A percentile compares a stretch with the other conserved stretches of the same genome.
Conservation (phyloP, 2,113 vertebrate genomes). For the Amphiprion percula region DNA sequence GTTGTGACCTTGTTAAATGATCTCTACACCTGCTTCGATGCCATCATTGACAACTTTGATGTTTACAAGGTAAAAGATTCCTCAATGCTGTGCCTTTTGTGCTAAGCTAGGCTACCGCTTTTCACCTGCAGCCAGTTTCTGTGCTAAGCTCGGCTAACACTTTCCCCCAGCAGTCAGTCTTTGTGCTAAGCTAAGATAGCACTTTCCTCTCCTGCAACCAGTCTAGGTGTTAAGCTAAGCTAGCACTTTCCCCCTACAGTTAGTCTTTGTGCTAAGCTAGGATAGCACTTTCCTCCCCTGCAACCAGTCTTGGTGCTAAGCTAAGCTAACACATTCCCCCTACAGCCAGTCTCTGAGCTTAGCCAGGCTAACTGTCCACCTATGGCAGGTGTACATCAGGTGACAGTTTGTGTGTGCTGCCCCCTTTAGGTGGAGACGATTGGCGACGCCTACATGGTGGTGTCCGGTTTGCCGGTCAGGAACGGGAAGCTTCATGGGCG, state of each 20-base stretch:
- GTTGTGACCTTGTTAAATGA: constrained; percentile 94
- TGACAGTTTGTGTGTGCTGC: neutral
- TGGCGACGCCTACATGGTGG: constrained; percentile 97
- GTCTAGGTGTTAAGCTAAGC: neutral
- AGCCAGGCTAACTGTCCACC: neutral
- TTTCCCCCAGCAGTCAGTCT: no score
- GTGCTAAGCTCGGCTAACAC: no score
- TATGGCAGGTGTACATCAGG: neutral
- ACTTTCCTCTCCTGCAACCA: no score
- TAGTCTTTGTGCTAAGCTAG: no score
- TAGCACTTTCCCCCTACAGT: no score
- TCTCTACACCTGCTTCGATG: constrained; percentile 95
- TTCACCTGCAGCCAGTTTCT: no score
- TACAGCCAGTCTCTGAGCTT: neutral
- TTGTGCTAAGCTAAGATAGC: neutral
- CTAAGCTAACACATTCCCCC: neutral
- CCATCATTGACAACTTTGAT: constrained; percentile 97
- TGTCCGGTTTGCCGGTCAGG: constrained; percentile 92
- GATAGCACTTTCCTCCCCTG: no score
- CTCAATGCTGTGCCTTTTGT: neutral
- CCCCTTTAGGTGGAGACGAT: constrained; percentile 93
- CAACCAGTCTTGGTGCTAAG: neutral
- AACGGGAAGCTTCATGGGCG: constrained; percentile 90
- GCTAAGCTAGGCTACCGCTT: neutral
- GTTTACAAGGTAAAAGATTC: constrained; percentile 90